Evolutionary conservation across 2,888 invertebrate genomes (phyloP).

Genomic region (Oligia latruncula): DNA sequence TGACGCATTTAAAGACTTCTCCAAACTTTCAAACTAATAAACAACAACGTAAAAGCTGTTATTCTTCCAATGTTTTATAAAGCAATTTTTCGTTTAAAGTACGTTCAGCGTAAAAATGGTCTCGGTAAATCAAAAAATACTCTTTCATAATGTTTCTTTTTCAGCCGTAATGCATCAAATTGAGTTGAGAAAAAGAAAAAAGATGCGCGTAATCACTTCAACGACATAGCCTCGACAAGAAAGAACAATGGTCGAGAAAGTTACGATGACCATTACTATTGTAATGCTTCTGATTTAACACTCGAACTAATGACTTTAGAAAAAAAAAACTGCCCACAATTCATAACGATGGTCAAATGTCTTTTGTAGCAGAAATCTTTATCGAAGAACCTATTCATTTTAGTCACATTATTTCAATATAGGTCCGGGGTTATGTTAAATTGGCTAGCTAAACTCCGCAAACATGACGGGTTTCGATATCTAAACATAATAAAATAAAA

Average conservation of each 20-base stretch:
- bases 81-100: constrained; percentile 17
- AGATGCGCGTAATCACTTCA: constrained; percentile 74
- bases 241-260: constrained; percentile 78
- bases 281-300: constrained; percentile 55
- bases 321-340: constrained; percentile 21
- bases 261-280: constrained; percentile 69
- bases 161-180: constrained; percentile 62
- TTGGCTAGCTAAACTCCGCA: background rate
- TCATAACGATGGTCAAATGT: constrained; percentile 6
- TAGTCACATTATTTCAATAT: constrained; percentile 1
- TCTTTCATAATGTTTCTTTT: constrained; percentile 54
- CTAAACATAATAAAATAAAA: too few species aligned
- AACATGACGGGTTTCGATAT: background rate
- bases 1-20: constrained; percentile 21
- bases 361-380: constrained; percentile 7
- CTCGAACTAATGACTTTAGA: constrained; percentile 26
- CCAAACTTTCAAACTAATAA: constrained; percentile 17
- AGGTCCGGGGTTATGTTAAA: background rate
- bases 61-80: constrained; percentile 22
- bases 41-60: constrained; percentile 5
- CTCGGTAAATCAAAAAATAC: constrained; percentile 54
- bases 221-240: constrained; percentile 69
- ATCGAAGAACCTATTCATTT: background rate
- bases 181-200: constrained; percentile 67
- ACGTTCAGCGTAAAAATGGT: constrained; percentile 42